Evolutionary conservation across 2,113 vertebrate genomes (phyloP).

Genomic region (Pipra filicauda): DNA sequence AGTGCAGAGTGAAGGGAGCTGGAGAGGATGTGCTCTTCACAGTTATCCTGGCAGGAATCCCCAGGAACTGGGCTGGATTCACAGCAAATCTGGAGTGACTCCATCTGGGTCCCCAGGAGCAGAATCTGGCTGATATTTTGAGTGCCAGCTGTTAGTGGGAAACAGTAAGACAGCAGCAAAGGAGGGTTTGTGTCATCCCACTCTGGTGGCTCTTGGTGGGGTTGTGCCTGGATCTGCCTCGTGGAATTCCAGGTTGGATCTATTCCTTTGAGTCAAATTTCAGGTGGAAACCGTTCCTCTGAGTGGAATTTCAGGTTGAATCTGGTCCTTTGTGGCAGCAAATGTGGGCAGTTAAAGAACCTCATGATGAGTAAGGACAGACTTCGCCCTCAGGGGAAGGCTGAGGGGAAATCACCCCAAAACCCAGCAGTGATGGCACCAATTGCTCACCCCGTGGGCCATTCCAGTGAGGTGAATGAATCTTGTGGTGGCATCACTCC

Average conservation of each 20-base stretch:
- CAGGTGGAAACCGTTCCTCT: not conserved
- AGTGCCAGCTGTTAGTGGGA: conserved; percentile 2
- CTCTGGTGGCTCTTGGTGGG: not conserved
- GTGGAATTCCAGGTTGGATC: not conserved
- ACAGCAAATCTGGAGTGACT: not conserved
- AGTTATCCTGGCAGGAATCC: not conserved
- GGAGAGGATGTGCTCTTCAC: not conserved
- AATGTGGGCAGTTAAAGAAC: not conserved
- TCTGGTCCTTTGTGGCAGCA: not conserved
- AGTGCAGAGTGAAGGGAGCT: not conserved
- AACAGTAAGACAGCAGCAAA: not conserved
- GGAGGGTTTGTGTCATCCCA: not conserved
- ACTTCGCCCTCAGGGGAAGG: not conserved
- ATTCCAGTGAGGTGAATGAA: not conserved
- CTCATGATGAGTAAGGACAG: fast-evolving
- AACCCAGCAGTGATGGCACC: not conserved
- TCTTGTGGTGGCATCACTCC: not conserved
- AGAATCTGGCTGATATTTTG: not conserved
- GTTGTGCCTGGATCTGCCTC: not conserved
- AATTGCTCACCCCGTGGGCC: not conserved
- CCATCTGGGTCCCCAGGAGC: not conserved
- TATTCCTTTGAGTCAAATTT: not conserved
- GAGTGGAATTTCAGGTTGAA: not conserved
- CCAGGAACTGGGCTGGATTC: not conserved
- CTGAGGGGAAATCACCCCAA: fast-evolving